phyloP scores from a whole-genome alignment of 2,113 vertebrate genomes.

The Podilymbus podiceps region DNA sequence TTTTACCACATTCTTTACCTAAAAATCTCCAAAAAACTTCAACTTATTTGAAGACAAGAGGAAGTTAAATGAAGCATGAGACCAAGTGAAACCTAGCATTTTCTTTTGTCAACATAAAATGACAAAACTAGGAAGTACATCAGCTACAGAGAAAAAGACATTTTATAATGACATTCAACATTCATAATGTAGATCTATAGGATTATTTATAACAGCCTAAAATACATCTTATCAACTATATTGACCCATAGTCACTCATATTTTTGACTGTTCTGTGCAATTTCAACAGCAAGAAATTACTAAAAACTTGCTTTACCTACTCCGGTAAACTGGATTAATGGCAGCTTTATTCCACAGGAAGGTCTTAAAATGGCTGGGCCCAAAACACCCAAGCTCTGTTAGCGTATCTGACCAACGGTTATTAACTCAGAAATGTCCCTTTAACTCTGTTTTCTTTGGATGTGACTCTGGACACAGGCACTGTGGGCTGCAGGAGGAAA shows the following conservation, averaged over 20 bases:
- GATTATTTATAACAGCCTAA: neutral
- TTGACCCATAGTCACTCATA: neutral
- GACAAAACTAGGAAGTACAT: neutral
- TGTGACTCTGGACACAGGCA: neutral
- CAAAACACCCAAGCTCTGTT: neutral
- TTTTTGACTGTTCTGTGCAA: neutral
- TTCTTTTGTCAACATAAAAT: neutral
- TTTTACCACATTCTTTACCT: neutral
- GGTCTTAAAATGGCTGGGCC: neutral
- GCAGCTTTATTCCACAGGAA: neutral
- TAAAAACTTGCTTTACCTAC: neutral
- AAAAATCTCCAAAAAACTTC: neutral
- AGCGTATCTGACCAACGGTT: neutral
- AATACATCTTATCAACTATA: neutral
- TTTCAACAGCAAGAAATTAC: neutral
- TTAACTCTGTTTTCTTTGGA: neutral
- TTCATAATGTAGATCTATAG: neutral
- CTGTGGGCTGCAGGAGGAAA: neutral
- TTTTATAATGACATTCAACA: neutral
- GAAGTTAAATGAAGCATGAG: neutral
- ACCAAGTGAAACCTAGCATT: neutral
- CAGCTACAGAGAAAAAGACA: neutral
- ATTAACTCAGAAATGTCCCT: neutral
- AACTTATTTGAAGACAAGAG: neutral
- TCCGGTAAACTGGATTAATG: neutral